Percentiles rank a stretch among this genome's conserved stretches.
Evolutionary conservation across 2,113 vertebrate genomes (phyloP).

Genomic region (Dasyornis broadbenti): DNA sequence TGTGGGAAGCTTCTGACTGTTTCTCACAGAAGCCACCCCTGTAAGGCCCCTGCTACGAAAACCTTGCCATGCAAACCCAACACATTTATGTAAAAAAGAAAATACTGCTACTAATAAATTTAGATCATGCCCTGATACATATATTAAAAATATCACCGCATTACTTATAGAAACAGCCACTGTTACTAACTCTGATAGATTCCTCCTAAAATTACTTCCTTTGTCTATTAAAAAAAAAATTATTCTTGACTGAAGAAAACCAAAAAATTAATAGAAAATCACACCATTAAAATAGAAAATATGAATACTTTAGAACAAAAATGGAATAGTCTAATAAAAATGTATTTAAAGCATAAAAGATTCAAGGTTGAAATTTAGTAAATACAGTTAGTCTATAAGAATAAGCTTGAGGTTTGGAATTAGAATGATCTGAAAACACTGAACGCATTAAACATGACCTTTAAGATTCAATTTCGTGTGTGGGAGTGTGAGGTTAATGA

Average conservation of each 20-base stretch:
- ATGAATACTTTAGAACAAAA: neutral
- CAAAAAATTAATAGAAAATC: neutral
- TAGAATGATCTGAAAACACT: constrained; percentile 22
- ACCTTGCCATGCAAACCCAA: neutral
- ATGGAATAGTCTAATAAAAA: neutral
- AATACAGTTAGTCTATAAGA: neutral
- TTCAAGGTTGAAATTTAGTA: neutral
- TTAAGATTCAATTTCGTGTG: constrained; percentile 34
- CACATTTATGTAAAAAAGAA: neutral
- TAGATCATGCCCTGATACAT: neutral
- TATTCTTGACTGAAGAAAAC: neutral
- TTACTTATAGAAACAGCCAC: neutral
- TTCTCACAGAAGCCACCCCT: neutral
- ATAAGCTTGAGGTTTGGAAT: neutral
- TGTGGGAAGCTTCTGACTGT: neutral
- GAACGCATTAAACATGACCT: constrained; percentile 58
- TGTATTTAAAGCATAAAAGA: neutral
- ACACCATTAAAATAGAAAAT: neutral
- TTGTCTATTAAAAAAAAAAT: neutral
- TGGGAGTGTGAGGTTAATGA: constrained; percentile 49
- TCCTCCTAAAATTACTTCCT: neutral
- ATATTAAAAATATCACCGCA: neutral
- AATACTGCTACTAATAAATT: neutral
- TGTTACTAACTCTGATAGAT: neutral
- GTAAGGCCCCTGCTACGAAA: neutral